phyloP scores from a whole-genome alignment of 2,113 vertebrate species.

The Cavia porcellus region DNA sequence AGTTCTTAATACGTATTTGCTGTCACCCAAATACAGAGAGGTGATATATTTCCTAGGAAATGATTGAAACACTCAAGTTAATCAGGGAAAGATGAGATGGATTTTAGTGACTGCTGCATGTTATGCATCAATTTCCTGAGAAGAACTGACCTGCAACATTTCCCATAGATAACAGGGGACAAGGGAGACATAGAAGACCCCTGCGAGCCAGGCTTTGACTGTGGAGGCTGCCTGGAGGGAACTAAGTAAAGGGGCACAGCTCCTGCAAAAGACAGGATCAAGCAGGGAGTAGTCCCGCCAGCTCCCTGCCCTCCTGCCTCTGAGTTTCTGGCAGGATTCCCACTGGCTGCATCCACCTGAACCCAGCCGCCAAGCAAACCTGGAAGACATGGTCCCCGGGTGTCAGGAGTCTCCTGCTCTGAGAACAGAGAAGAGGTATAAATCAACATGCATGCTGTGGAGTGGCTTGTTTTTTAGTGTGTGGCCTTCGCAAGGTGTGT shows the following conservation, averaged over 20 bases:
- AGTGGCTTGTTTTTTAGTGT: background rate
- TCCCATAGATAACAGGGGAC: background rate
- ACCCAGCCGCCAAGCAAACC: background rate
- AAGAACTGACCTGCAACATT: background rate
- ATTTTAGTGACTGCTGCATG: background rate
- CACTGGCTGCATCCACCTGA: background rate
- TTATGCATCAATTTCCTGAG: background rate
- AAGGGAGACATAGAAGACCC: background rate
- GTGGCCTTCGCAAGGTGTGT: background rate
- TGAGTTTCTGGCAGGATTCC: background rate
- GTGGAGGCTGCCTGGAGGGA: no score
- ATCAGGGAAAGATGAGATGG: background rate
- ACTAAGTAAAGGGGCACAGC: background rate
- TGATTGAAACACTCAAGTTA: background rate
- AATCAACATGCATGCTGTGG: background rate
- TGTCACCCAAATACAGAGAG: background rate
- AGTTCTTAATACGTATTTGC: background rate
- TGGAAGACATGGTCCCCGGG: background rate
- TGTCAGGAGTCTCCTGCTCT: background rate
- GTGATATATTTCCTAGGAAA: background rate
- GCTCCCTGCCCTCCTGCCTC: no score
- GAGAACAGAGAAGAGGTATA: no score
- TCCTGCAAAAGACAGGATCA: background rate
- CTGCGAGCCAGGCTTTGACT: background rate
- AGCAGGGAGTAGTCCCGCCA: background rate